Base-by-base conservation (phyloP, 1,140 invertebrate genomes). In the Philopotamus ludificatus region DNA sequence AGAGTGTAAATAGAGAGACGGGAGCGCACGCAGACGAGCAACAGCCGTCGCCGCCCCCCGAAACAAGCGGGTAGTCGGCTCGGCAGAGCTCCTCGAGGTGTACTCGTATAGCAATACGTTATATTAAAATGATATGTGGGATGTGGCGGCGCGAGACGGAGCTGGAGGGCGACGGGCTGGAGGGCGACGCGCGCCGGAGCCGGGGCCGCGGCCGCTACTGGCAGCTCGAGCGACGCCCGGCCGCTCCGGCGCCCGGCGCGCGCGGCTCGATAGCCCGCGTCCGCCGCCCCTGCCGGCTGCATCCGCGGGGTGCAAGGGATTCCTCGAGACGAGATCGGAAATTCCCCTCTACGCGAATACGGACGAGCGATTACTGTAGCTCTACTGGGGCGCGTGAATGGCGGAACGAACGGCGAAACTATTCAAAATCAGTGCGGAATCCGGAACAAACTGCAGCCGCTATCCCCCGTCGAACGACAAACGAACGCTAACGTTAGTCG, bases 171-270 rank as follows among this genome's bases (percentile, higher is more conserved):
- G 28, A 3, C n/a, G 10, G n/a, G 25, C 20, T 28, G 49, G 21
- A 15, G 45, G 9, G 20, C 50, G 34, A 34, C 54, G 3, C 18
- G 34, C 21, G 34, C 39, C 2, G 20, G 42, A n/a, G 39, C 54
- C 54, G n/a, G n/a, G n/a, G n/a, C n/a, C n/a, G n/a, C n/a, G 54
- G 54, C 54, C 16, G 34, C 54, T 16, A 57, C 54, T 57, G 54
- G 42, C 21, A 57, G 54, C 34, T 57, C 26, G 21, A 57, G 28
- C 54, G 34, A 42, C 39, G 54, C 54, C 34, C 53, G n/a, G 53
- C 26, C 53, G 53, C 15, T 16, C 12, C 54, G 54, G 42, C 54
- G 54, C 54, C 54, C 21, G 54, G 54, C 54, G 23, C 41, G 18
- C 42, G 54, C 26, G n/a, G 26, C 26, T 16, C 15, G 15, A 7